These are phyloP conservation scores for Micromussa lordhowensis DNA, from an alignment of 92 coral and sea anemone genomes.

Conservation along the genomic window DNA sequence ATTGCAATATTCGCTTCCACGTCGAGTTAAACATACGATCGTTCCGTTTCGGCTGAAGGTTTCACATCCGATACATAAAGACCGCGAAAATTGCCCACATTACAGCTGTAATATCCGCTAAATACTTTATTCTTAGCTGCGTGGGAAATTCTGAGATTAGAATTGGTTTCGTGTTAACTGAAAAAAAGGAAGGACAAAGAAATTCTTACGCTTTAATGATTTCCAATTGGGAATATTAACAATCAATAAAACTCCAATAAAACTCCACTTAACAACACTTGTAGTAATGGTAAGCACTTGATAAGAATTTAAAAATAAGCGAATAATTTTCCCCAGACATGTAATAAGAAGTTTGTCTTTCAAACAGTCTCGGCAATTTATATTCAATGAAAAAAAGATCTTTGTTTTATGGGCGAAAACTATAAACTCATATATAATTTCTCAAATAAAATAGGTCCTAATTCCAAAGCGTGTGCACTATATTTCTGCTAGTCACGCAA, in stretches of 20 bases:
- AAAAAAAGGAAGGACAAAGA: constrained; percentile 1
- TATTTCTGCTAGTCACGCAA: not conserved
- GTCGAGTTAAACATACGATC: not conserved
- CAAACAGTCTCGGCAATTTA: not conserved
- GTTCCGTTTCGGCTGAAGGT: not conserved
- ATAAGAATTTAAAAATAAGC: not conserved
- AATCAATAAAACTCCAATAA: not conserved
- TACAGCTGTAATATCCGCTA: not conserved
- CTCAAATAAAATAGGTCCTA: not conserved
- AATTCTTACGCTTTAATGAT: not conserved
- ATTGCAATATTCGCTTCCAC: constrained; percentile 14
- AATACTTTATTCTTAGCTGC: constrained; percentile 23
- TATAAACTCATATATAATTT: not conserved
- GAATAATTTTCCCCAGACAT: not conserved
- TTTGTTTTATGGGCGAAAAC: not conserved
- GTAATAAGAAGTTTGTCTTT: not conserved
- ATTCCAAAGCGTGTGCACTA: not conserved
- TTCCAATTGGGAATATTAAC: constrained; percentile 1
- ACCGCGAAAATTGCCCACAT: constrained; percentile 9
- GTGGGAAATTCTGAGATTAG: constrained; percentile 33
- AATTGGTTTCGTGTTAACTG: constrained; percentile 9
- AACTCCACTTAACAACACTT: not conserved
- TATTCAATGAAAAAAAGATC: not conserved
- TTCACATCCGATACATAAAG: not conserved
- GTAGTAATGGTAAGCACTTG: not conserved